Conservation (phyloP, 2,113 vertebrate species). For the Neolamprologus caudopunctatus region DNA sequence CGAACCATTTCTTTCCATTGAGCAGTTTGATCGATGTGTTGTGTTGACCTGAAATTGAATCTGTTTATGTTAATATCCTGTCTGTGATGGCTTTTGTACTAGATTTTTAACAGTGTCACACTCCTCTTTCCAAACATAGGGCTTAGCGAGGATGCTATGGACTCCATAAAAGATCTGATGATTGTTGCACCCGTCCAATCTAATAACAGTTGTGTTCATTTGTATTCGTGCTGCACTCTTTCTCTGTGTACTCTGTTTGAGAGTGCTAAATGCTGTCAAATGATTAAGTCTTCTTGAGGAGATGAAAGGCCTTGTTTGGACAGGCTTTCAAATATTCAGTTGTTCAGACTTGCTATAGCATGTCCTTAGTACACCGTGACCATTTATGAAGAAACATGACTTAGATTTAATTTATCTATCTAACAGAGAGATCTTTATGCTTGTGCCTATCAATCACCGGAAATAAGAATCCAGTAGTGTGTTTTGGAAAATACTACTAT, state of each 20-base stretch:
- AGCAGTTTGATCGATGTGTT: conserved; percentile 22
- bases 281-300: conserved; percentile 39
- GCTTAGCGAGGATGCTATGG: neutral
- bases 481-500: neutral
- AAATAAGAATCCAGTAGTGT: neutral
- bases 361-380: conserved; percentile 3
- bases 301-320: conserved; percentile 47
- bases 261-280: conserved; percentile 50
- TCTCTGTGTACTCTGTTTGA: conserved; percentile 23
- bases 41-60: conserved; percentile 45
- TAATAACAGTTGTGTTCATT: conserved; percentile 37
- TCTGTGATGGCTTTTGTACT: conserved; percentile 5
- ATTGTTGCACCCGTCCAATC: neutral
- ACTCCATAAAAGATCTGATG: conserved; percentile 4
- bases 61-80: conserved; percentile 25
- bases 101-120: neutral
- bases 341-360: neutral
- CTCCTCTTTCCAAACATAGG: neutral
- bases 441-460: neutral
- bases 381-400: neutral
- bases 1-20: conserved; percentile 12
- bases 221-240: conserved; percentile 41
- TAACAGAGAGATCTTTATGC: neutral
- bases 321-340: conserved; percentile 32
- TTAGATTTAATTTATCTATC: neutral